A percentile compares a stretch with the other conserved stretches of the same genome.
These are phyloP conservation scores for Solea solea DNA, from an alignment of 2,113 vertebrate genomes.

Conservation along the genomic window DNA sequence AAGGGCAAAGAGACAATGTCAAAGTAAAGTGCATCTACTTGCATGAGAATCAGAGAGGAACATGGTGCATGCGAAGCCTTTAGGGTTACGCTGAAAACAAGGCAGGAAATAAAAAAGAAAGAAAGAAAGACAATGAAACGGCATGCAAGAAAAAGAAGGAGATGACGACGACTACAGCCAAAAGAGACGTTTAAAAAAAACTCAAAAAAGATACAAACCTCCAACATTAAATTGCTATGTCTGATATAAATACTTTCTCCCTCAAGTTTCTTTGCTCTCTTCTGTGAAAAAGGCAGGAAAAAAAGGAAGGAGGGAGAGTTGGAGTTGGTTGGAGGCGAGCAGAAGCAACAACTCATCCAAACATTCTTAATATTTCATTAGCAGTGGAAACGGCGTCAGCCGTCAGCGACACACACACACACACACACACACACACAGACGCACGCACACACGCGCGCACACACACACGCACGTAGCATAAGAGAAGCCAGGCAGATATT, in stretches of 20 bases:
- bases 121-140: constrained; percentile 19
- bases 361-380: constrained; percentile 26
- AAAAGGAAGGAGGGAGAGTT: constrained; percentile 39
- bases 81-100: constrained; percentile 74
- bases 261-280: constrained; percentile 98
- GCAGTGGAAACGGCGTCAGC: constrained; percentile 12
- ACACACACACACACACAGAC: neutral
- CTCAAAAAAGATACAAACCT: constrained; percentile 97
- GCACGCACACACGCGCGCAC: neutral
- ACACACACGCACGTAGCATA: neutral
- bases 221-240: constrained; percentile 99
- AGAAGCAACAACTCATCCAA: constrained; percentile 19
- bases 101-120: constrained; percentile 2
- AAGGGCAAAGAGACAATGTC: constrained; percentile 13
- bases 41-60: constrained; percentile 78
- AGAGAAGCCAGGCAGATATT: neutral
- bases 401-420: constrained; percentile 5
- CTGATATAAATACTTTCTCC: constrained; percentile 99
- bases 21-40: constrained; percentile 76
- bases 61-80: constrained; percentile 81
- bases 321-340: constrained; percentile 76
- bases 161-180: constrained; percentile 55
- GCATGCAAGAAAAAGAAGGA: constrained; percentile 47
- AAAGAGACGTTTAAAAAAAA: constrained; percentile 74
- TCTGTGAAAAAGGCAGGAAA: constrained; percentile 90